Conservation (phyloP, 2,113 vertebrate genomes). For the Etheostoma spectabile region DNA sequence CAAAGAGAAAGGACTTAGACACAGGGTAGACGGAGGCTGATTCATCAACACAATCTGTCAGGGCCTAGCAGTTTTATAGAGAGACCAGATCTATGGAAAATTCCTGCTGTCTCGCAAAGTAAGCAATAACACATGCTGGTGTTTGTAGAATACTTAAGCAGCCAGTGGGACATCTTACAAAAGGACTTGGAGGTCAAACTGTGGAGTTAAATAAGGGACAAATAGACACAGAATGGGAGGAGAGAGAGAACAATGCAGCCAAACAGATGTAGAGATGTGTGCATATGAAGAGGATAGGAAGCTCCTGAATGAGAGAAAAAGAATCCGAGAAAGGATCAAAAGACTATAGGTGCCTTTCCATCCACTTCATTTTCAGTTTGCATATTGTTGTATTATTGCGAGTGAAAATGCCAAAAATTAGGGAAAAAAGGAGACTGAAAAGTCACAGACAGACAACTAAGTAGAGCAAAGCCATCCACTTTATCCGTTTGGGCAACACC, state of each 20-base stretch:
- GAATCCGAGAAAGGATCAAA: background rate
- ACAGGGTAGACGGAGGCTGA: conserved; percentile 48
- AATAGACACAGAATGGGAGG: conserved; percentile 2
- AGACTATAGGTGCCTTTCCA: background rate
- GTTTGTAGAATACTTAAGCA: conserved; percentile 70
- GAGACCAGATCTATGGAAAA: conserved; percentile 62
- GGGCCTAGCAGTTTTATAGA: conserved; percentile 58
- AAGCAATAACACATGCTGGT: conserved; percentile 56
- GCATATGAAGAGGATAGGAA: conserved; percentile 4
- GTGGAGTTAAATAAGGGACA: conserved; percentile 38
- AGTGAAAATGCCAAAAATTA: too few relatives aligned
- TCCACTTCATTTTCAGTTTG: background rate
- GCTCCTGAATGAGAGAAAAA: background rate
- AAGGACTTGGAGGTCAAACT: conserved; percentile 64
- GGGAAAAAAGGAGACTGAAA: too few relatives aligned
- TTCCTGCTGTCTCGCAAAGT: conserved; percentile 48
- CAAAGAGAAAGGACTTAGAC: conserved; percentile 20
- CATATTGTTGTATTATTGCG: too few relatives aligned
- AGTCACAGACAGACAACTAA: too few relatives aligned
- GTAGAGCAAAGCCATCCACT: too few relatives aligned
- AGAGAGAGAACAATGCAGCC: background rate
- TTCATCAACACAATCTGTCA: conserved; percentile 68
- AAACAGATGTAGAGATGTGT: conserved; percentile 14
- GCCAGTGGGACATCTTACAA: conserved; percentile 33
- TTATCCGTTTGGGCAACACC: too few relatives aligned